A percentile compares a stretch with the other conserved stretches of the same genome.
Conservation (phyloP, 2,888 invertebrate species). For the Ectemnius lituratus region DNA sequence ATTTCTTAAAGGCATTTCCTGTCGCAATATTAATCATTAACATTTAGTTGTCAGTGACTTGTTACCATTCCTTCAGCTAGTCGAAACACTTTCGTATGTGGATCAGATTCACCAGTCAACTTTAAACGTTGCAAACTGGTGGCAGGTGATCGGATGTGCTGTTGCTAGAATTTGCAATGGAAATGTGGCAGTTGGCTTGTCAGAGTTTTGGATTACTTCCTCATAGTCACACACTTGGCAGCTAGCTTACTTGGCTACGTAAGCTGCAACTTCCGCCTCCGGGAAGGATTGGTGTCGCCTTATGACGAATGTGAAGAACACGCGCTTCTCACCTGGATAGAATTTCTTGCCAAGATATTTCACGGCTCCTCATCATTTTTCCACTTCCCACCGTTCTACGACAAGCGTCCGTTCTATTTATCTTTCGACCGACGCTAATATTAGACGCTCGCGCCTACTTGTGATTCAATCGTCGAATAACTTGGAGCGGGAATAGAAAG, state of each 20-base stretch:
- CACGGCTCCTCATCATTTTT: not conserved
- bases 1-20: no score
- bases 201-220: constrained; percentile 1
- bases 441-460: not conserved
- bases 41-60: no score
- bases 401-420: not conserved
- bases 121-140: no score
- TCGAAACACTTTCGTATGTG: no score
- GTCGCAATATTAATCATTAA: no score
- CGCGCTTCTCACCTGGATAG: constrained; percentile 38
- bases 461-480: not conserved
- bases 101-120: no score
- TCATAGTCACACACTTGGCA: constrained; percentile 25
- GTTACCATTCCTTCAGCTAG: no score
- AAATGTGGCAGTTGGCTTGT: constrained; percentile 3
- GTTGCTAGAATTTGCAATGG: no score
- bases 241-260: constrained; percentile 23
- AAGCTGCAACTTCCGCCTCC: constrained; percentile 48
- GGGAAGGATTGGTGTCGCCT: constrained; percentile 45
- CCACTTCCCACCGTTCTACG: not conserved
- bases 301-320: constrained; percentile 58
- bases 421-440: constrained; percentile 6
- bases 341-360: constrained; percentile 21
- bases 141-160: no score
- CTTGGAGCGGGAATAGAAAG: not conserved